Base-by-base conservation (phyloP, 2,113 vertebrate species). In the Camelus dromedarius region DNA sequence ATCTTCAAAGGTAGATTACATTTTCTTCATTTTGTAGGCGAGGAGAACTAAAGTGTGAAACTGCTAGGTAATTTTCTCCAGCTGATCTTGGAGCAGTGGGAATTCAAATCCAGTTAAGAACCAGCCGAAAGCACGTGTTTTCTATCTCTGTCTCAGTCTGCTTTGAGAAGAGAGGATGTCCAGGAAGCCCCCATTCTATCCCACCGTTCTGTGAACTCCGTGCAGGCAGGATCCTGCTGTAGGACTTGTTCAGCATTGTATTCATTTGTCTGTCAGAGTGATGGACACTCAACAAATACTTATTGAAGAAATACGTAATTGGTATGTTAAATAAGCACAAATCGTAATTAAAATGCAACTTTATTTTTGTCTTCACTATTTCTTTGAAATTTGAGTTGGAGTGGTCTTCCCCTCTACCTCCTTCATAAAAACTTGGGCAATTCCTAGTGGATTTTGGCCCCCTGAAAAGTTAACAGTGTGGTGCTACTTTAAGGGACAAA, bases 281-380 rank as follows among this genome's bases (percentile, higher is more conserved):
- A 56, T 38, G 58, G 62, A 3, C 24, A 60, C 12, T 58, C 46
- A n/a, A 10, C 42, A 56, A 60, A 11, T 69, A 38, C 28, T 9
- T 58, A 4, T 14, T 46, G 8, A 77, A 18, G 32, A 75, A 15
- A 86, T 75, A 2, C 20, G 6, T 2, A 73, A 69, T 38, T 91
- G 48, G 12, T 77, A n/a, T 82, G 11, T 85, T 64, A 70, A 94
- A 35, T 18, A 83, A 82, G 2, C 20, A 69, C 4, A 75, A 10
- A 12, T 81, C 14, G 14, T 35, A 42, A 50, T 80, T 67, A 46
- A 79, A 80, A 26, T 38, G 26, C 5, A 46, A 5, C 13, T 48
- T 88, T 26, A 48, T 89, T 94, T 95, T 93, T 58, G 9, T 89
- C 56, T 64, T 89, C 22, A 9, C 5, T 75, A 0, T n/a, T n/a